Evolutionary conservation across 2,888 invertebrate genomes (phyloP).

Genomic region (Euspilapteryx auroguttella): DNA sequence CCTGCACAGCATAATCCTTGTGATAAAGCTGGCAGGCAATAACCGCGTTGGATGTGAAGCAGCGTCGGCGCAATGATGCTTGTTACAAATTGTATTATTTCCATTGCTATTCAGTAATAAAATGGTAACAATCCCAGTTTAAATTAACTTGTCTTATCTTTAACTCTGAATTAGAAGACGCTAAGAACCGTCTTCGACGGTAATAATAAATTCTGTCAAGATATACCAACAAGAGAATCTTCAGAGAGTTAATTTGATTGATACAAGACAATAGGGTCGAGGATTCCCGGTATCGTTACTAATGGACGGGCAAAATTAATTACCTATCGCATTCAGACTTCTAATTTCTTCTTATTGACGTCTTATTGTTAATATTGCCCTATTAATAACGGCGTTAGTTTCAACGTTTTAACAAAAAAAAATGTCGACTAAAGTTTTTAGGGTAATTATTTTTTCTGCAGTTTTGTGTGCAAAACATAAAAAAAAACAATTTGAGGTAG

Average conservation of each 20-base stretch:
- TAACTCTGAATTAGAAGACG: no score
- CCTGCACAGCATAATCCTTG: no score
- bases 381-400: no score
- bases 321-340: slow-evolving; percentile 17
- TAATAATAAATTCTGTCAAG: background rate
- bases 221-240: slow-evolving; percentile 3
- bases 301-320: slow-evolving; percentile 22
- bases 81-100: background rate
- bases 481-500: no score
- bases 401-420: no score
- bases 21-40: no score
- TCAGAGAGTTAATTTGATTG: slow-evolving; percentile 17
- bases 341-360: slow-evolving; percentile 14
- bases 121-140: background rate
- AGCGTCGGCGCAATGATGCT: background rate
- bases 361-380: slow-evolving; percentile 10
- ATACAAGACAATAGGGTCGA: slow-evolving; percentile 21
- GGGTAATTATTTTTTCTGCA: no score
- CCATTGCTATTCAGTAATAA: background rate
- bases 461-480: no score
- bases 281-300: slow-evolving; percentile 14
- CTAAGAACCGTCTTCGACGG: no score
- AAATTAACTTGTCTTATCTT: background rate
- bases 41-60: no score
- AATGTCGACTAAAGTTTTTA: no score